Percentiles rank a stretch among this genome's conserved stretches.
Conservation (phyloP, 2,113 vertebrate species). For the Sitta europaea region DNA sequence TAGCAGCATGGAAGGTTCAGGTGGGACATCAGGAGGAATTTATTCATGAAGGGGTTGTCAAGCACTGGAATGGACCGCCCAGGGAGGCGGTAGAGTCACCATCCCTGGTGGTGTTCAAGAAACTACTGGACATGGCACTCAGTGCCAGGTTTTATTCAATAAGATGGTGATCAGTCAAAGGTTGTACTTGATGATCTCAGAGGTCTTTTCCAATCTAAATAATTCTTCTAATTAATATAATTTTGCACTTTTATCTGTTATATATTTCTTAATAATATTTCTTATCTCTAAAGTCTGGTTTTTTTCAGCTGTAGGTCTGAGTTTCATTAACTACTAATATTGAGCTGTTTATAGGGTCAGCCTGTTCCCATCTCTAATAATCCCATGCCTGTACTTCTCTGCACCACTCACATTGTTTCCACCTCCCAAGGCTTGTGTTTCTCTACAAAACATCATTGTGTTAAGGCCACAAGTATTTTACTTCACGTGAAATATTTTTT, state of each 20-base stretch:
- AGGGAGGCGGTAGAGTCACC: background rate
- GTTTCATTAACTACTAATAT: background rate
- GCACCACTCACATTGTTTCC: background rate
- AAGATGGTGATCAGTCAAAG: background rate
- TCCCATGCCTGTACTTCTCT: background rate
- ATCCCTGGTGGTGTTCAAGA: background rate
- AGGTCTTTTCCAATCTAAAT: background rate
- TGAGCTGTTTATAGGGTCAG: background rate
- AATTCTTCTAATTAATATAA: background rate
- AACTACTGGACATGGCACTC: rapidly evolving
- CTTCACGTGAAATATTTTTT: background rate
- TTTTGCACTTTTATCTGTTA: background rate
- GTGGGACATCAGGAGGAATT: background rate
- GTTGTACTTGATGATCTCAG: background rate
- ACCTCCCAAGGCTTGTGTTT: background rate
- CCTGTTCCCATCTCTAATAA: background rate
- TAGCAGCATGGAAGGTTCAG: background rate
- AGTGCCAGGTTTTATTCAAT: background rate
- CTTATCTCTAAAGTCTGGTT: background rate
- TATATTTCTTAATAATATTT: background rate
- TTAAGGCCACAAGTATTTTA: background rate
- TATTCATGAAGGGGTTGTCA: background rate
- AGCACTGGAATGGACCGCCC: background rate
- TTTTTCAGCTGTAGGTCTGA: background rate
- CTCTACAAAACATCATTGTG: background rate